Base-by-base conservation (phyloP, 1,140 invertebrate genomes). In the Notospermus geniculatus region DNA sequence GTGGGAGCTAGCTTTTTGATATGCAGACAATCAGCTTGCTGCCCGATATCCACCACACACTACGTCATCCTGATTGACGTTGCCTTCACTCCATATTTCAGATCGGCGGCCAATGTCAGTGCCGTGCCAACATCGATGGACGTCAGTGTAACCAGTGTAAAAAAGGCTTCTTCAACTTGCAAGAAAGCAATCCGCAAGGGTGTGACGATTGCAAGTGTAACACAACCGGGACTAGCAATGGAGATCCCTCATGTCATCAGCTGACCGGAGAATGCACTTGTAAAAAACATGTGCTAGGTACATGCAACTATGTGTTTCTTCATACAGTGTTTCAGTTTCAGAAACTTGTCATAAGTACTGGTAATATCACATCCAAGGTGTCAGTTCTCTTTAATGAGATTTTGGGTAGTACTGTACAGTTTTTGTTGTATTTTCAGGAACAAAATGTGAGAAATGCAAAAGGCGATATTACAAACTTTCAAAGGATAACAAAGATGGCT, bases 131-230 rank as follows among this genome's bases (percentile, higher is more conserved):
- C 9, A 96, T 98, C 0, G 86, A 89, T 62, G 96, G 96, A 0
- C 85, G 95, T 57, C 94, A 93, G 63, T 99, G 97, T 78, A 89
- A 97, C 50, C 27, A 46, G 66, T 99, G 97, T 79, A 90, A 90
- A 75, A 88, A 91, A 0, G 85, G 97, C 0, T 98, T 86, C 79
- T 99, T 92, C 92, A 97, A 97, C 79, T 83, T 99, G 1, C 89
- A 91, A 71, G 83, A 87, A 1, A 86, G 86, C 43, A 97, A 97
- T 84, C 87, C 89, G 0, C 80, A 87, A 19, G 80, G 80, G 5
- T 82, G 80, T 70, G 63, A 69, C 13, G 50, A 66, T 0, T 82
- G 80, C 67, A 63, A 57, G n/a, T 82, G 80, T 71, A 59, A 73
- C 45, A 36, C 55, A 19, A 54, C 46, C 2, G 80, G 79, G 2